Evolutionary conservation across 2,113 vertebrate species (phyloP).

Genomic region (Grammomys surdaster): DNA sequence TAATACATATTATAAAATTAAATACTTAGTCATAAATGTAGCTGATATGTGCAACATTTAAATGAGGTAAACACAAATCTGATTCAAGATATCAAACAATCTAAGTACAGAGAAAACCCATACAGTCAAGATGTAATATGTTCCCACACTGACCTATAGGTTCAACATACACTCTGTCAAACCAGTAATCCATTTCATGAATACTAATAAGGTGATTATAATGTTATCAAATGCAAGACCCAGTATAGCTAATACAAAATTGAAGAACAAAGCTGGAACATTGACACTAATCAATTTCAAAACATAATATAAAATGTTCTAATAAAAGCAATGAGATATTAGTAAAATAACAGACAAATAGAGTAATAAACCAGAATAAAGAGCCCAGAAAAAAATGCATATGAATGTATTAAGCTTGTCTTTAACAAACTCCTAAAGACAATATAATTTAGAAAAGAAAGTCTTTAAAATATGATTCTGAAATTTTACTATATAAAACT

Average conservation of each 20-base stretch:
- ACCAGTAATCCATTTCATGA: not conserved
- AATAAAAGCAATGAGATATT: not conserved
- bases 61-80: not conserved
- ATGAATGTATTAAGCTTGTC: not conserved
- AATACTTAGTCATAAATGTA: not conserved
- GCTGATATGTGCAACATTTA: not conserved
- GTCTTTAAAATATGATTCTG: not conserved
- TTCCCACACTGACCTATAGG: not conserved
- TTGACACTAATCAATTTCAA: not conserved
- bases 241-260: not conserved
- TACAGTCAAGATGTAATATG: not conserved
- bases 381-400: not conserved
- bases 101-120: not conserved
- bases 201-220: not conserved
- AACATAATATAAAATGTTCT: not conserved
- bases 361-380: not conserved
- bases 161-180: not conserved
- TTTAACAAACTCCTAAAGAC: not conserved
- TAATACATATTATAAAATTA: not conserved
- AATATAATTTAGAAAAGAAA: not conserved
- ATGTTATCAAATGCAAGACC: not conserved
- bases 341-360: not conserved
- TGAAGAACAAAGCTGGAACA: not conserved
- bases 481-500: not conserved
- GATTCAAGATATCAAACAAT: not conserved